These are phyloP conservation scores for Erithacus rubecula DNA, from an alignment of 2,797 vertebrate genomes.

Conservation along the genomic window DNA sequence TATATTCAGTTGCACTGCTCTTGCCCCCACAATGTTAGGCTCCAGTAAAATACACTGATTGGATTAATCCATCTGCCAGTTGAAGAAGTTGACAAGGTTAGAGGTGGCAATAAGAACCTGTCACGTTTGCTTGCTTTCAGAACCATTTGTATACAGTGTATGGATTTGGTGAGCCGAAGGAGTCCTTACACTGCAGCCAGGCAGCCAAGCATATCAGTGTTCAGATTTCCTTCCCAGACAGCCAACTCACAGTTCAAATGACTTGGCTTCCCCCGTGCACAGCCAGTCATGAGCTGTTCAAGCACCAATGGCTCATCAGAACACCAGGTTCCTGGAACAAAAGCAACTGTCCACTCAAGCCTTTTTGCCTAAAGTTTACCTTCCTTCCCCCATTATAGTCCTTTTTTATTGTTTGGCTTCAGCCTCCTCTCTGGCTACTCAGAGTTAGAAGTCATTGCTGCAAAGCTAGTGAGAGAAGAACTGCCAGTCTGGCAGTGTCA, in stretches of 20 bases:
- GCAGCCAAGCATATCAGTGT: fast-evolving
- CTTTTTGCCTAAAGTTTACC: background rate
- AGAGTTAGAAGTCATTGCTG: background rate
- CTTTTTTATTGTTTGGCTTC: background rate
- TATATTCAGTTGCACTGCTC: background rate
- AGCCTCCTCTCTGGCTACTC: background rate
- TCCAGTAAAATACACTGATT: background rate
- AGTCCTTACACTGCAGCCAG: background rate
- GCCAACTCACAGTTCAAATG: background rate
- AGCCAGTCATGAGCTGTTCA: background rate
- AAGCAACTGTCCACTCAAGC: background rate
- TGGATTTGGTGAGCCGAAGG: background rate
- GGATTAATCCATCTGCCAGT: background rate
- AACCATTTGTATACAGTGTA: background rate
- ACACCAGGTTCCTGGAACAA: background rate
- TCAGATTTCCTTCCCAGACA: background rate
- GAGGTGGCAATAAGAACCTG: background rate
- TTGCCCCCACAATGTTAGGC: background rate
- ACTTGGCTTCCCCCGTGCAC: background rate
- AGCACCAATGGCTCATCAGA: background rate
- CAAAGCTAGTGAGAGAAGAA: background rate
- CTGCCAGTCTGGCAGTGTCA: background rate
- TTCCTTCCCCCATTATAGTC: background rate
- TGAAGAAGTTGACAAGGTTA: conserved; percentile 3
- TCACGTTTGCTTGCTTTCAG: background rate